Conservation (phyloP, 2,888 invertebrate genomes). For the Meganola albula region DNA sequence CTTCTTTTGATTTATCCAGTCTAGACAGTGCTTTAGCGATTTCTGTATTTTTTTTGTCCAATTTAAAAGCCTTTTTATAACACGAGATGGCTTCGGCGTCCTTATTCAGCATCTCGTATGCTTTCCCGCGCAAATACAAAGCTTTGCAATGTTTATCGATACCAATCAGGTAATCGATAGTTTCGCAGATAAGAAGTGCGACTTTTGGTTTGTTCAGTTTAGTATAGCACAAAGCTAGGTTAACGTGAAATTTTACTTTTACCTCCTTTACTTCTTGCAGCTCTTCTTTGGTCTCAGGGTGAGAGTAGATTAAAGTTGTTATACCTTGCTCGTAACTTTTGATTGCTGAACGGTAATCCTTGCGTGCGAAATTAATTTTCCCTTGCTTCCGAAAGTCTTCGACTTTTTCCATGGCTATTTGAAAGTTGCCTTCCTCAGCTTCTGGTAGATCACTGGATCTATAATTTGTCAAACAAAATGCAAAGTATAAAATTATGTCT, state of each 20-base stretch:
- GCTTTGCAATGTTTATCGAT: constrained; percentile 57
- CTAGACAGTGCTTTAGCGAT: constrained; percentile 49
- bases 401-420: constrained; percentile 47
- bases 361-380: constrained; percentile 43
- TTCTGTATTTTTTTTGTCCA: constrained; percentile 64
- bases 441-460: constrained; percentile 60
- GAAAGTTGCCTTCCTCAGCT: constrained; percentile 53
- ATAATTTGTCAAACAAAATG: too few species aligned
- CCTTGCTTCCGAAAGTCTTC: constrained; percentile 47
- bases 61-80: constrained; percentile 57
- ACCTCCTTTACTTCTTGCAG: constrained; percentile 40
- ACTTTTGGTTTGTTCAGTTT: constrained; percentile 57
- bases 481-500: too few species aligned
- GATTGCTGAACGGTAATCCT: constrained; percentile 44
- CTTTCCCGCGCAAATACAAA: constrained; percentile 55
- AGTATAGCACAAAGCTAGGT: constrained; percentile 59
- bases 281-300: constrained; percentile 38
- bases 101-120: constrained; percentile 47
- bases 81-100: constrained; percentile 46
- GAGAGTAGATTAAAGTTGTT: constrained; percentile 42
- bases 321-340: constrained; percentile 55
- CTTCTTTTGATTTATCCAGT: constrained; percentile 43
- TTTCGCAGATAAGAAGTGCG: constrained; percentile 51
- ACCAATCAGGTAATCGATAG: constrained; percentile 46
- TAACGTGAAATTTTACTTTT: constrained; percentile 47